A percentile compares a stretch with the other conserved stretches of the same genome.
Evolutionary conservation across 2,797 vertebrate species (phyloP).

Genomic region (Crenichthys baileyi): DNA sequence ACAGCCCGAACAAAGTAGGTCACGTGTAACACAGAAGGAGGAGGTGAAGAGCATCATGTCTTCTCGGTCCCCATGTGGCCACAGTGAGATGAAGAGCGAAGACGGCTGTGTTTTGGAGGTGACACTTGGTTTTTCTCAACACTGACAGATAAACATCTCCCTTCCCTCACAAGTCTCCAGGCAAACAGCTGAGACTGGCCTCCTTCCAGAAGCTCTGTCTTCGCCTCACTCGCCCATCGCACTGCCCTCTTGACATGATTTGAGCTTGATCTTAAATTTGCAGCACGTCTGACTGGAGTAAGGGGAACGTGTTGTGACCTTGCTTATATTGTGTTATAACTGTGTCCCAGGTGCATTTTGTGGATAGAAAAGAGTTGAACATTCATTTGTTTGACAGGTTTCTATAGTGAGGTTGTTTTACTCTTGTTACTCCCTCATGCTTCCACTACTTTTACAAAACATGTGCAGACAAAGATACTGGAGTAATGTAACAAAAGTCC

Average conservation of each 20-base stretch:
- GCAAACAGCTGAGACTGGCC: constrained; percentile 78
- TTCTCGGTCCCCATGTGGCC: constrained; percentile 67
- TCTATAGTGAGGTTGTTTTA: not conserved
- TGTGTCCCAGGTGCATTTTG: not conserved
- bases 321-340: constrained; percentile 14
- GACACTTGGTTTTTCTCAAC: constrained; percentile 66
- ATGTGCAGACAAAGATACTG: not conserved
- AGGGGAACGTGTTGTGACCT: constrained; percentile 31
- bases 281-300: constrained; percentile 28
- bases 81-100: constrained; percentile 30
- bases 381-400: not conserved
- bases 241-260: constrained; percentile 47
- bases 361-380: not conserved
- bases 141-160: constrained; percentile 68
- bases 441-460: not conserved
- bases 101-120: constrained; percentile 56
- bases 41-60: constrained; percentile 49
- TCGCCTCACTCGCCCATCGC: constrained; percentile 32
- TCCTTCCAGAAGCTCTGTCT: constrained; percentile 46
- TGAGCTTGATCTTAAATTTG: constrained; percentile 46
- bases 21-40: constrained; percentile 38
- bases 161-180: constrained; percentile 65
- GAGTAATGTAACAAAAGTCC: not conserved
- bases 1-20: constrained; percentile 39
- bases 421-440: constrained; percentile 2